Conservation (phyloP, 2,888 invertebrate genomes). For the Calameuta pallipes region DNA sequence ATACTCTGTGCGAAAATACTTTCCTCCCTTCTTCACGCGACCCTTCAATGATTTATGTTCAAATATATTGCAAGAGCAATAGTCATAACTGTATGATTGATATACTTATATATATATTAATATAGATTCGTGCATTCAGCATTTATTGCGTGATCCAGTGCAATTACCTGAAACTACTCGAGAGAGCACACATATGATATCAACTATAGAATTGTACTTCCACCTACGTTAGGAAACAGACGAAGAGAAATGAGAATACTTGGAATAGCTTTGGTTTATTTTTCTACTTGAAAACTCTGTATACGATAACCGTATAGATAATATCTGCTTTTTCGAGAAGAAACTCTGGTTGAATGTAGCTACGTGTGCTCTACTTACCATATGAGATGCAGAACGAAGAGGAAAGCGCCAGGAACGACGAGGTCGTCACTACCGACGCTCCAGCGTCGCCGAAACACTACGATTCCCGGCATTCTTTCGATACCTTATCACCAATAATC, state of each 20-base stretch:
- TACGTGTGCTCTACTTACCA: constrained; percentile 74
- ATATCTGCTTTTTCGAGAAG: not conserved
- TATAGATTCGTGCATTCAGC: not conserved
- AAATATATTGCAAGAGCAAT: not conserved
- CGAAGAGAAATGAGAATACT: not conserved
- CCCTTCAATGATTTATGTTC: not conserved
- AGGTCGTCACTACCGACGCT: constrained; percentile 90
- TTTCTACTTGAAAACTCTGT: not conserved
- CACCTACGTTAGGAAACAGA: not conserved
- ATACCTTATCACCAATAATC: not conserved
- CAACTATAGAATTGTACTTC: not conserved
- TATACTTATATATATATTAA: not conserved
- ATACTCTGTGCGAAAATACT: not conserved
- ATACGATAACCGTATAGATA: not conserved
- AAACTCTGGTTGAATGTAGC: not conserved
- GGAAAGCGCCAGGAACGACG: constrained; percentile 83
- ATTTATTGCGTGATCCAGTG: not conserved
- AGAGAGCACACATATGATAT: not conserved
- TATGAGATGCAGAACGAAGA: constrained; percentile 79
- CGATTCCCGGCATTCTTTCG: constrained; percentile 84
- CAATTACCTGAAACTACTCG: not conserved
- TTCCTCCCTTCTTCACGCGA: not conserved
- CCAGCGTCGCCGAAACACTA: constrained; percentile 87
- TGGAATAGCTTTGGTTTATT: not conserved
- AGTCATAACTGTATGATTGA: not conserved